Conservation (phyloP, 1,140 invertebrate genomes). For the Drosophila sechellia region DNA sequence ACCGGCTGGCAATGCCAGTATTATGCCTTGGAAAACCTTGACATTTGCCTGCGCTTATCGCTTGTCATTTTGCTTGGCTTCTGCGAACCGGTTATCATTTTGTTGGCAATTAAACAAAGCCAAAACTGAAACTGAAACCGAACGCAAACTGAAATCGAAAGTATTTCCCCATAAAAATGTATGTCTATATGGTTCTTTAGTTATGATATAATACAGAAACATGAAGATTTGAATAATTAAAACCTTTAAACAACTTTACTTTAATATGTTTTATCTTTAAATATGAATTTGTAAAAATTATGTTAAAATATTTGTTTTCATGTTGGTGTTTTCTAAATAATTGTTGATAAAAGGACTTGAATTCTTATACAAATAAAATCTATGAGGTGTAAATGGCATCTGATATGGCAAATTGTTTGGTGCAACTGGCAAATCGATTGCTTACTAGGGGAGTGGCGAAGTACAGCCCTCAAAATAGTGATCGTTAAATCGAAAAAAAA, state of each 20-base stretch:
- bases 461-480: background rate
- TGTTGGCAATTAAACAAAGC: slow-evolving; percentile 63
- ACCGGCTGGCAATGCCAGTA: slow-evolving; percentile 44
- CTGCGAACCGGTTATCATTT: slow-evolving; percentile 53
- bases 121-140: slow-evolving; percentile 18
- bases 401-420: slow-evolving; percentile 30
- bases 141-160: slow-evolving; percentile 16
- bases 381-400: slow-evolving; percentile 16
- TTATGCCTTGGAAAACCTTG: slow-evolving; percentile 59
- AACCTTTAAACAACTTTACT: too few species aligned
- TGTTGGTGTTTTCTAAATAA: too few species aligned
- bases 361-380: too few species aligned
- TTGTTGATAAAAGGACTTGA: too few species aligned
- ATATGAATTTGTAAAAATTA: too few species aligned
- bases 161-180: too few species aligned
- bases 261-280: too few species aligned
- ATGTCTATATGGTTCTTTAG: too few species aligned
- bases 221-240: too few species aligned
- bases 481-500: background rate
- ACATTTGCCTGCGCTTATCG: slow-evolving; percentile 56
- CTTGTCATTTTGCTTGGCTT: slow-evolving; percentile 39
- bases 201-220: too few species aligned
- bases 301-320: too few species aligned
- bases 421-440: slow-evolving; percentile 34
- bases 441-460: slow-evolving; percentile 18